These are phyloP conservation scores for Myotis lucifugus DNA, from an alignment of 2,113 vertebrate species.

Conservation along the genomic window DNA sequence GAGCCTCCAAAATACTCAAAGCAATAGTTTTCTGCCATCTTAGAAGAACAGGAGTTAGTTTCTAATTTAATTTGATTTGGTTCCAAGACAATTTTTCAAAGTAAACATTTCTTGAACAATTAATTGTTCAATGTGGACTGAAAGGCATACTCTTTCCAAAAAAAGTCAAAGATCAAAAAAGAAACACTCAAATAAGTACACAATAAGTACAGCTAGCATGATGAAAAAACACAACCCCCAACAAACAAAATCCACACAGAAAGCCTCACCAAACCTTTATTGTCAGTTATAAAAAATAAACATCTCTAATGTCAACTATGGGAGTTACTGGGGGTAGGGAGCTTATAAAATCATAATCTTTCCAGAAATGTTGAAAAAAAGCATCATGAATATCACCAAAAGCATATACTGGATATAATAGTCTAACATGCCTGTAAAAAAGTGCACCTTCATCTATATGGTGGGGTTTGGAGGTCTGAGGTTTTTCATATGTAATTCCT, in stretches of 20 bases:
- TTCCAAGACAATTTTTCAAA: not conserved
- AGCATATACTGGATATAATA: not conserved
- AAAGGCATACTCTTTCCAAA: not conserved
- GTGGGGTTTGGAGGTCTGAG: not conserved
- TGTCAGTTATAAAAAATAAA: not conserved
- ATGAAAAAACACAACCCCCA: not conserved
- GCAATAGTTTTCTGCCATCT: not conserved
- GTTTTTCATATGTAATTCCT: not conserved
- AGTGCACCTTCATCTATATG: not conserved
- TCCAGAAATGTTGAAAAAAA: not conserved
- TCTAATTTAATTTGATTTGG: not conserved
- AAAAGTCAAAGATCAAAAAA: not conserved
- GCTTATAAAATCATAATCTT: not conserved
- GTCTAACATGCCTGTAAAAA: not conserved
- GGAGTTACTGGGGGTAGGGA: not conserved
- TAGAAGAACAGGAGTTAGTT: rapidly evolving
- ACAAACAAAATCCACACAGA: not conserved
- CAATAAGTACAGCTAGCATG: not conserved
- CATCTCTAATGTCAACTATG: not conserved
- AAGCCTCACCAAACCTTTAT: not conserved
- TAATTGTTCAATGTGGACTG: not conserved
- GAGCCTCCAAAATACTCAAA: not conserved
- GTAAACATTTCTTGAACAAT: not conserved
- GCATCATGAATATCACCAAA: not conserved
- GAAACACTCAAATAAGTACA: not conserved